Evolutionary conservation across 2,113 vertebrate species (phyloP).

Genomic region (Neogale vison): DNA sequence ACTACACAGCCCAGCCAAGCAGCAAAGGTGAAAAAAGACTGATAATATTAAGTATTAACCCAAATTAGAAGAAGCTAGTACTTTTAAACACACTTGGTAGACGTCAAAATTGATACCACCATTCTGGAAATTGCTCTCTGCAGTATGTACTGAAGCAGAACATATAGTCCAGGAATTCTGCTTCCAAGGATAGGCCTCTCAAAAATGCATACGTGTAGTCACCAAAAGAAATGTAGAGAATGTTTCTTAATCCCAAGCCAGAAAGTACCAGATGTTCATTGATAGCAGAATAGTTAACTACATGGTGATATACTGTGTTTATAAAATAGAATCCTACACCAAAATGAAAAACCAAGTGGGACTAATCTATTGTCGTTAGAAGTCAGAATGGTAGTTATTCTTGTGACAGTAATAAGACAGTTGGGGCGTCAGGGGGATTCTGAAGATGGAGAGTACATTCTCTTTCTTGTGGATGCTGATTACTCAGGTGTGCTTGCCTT

Average conservation of each 20-base stretch:
- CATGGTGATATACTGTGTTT: not conserved
- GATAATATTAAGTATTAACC: not conserved
- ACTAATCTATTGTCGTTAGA: not conserved
- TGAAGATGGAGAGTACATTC: not conserved
- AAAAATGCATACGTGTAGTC: not conserved
- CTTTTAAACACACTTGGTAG: not conserved
- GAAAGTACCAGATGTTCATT: not conserved
- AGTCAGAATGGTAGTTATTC: not conserved
- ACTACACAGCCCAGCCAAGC: not conserved
- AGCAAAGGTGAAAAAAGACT: not conserved
- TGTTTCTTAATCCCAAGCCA: not conserved
- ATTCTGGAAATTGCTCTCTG: not conserved
- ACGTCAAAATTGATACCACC: not conserved
- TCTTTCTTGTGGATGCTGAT: not conserved
- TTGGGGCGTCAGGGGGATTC: not conserved
- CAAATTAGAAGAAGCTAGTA: not conserved
- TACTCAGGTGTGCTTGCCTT: not conserved
- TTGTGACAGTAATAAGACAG: not conserved
- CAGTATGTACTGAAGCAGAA: not conserved
- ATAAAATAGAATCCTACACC: not conserved
- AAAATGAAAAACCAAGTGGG: not conserved
- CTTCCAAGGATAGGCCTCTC: too few relatives aligned
- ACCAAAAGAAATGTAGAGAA: not conserved
- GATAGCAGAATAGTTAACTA: not conserved
- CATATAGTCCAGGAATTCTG: not conserved